Evolutionary conservation across 1,140 invertebrate species (phyloP).

Genomic region (Calephelis virginiensis): DNA sequence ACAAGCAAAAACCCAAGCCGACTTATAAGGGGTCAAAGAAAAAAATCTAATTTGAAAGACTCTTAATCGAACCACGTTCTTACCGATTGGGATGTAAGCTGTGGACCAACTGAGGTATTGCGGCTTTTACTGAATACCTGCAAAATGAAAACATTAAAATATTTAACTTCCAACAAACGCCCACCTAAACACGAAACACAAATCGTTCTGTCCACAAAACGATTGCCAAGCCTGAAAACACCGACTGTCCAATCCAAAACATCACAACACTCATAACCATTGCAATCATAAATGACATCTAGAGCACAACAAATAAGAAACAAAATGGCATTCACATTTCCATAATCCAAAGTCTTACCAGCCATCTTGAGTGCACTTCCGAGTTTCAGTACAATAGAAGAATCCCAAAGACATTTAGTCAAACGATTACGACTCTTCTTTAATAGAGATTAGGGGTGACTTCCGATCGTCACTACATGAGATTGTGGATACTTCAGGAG

Average conservation of each 20-base stretch:
- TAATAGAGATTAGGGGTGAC: conserved; percentile 29
- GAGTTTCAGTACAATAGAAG: conserved; percentile 29
- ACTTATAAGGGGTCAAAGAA: not conserved
- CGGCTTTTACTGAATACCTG: conserved; percentile 12
- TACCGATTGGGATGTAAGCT: conserved; percentile 5
- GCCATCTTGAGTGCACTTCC: conserved; percentile 35
- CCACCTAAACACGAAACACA: conserved; percentile 12
- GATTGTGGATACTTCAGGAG: conserved; percentile 14
- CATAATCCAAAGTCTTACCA: conserved; percentile 19
- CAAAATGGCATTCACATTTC: conserved; percentile 13
- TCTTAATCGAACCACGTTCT: conserved; percentile 6
- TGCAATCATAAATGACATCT: conserved; percentile 16
- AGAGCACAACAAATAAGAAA: not conserved
- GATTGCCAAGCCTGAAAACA: conserved; percentile 10
- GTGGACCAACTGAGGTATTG: conserved; percentile 13
- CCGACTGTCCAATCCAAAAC: conserved; percentile 7
- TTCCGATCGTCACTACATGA: conserved; percentile 29
- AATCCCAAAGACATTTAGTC: conserved; percentile 23
- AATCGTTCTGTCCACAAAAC: conserved; percentile 12
- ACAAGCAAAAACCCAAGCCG: not conserved
- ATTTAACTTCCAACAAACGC: conserved; percentile 2
- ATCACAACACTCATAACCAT: conserved; percentile 14
- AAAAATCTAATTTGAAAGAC: conserved; percentile 5
- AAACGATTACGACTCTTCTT: conserved; percentile 37
- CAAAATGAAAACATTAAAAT: conserved; percentile 10